These are phyloP conservation scores for Barbus barbus DNA, from an alignment of 2,113 vertebrate genomes.

Conservation along the genomic window DNA sequence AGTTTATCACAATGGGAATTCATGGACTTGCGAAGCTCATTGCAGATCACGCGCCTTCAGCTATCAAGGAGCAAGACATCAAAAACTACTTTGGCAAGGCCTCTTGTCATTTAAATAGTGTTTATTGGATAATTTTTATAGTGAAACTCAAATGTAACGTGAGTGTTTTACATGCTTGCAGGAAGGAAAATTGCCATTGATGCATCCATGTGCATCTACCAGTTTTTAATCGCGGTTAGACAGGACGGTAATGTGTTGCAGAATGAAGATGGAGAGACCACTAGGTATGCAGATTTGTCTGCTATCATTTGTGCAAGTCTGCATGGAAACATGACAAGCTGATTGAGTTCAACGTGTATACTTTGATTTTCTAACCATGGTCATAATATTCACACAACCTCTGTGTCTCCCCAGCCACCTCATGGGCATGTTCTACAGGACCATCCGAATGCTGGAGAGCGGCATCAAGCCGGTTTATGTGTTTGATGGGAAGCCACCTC, in stretches of 20 bases:
- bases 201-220: slow-evolving; percentile 98
- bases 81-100: slow-evolving; percentile 87
- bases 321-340: not conserved
- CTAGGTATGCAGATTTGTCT: slow-evolving; percentile 71
- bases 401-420: slow-evolving; percentile 78
- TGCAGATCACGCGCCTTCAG: slow-evolving; percentile 86
- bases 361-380: not conserved
- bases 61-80: slow-evolving; percentile 93
- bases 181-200: slow-evolving; percentile 93
- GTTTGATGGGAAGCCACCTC: slow-evolving; percentile 93
- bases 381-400: not conserved
- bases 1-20: slow-evolving; percentile 84
- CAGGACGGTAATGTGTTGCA: slow-evolving; percentile 92
- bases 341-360: no score
- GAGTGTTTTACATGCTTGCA: slow-evolving; percentile 41
- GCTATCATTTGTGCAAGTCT: not conserved
- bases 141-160: not conserved
- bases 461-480: slow-evolving; percentile 95
- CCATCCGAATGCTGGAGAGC: slow-evolving; percentile 93
- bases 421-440: slow-evolving; percentile 98
- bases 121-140: not conserved
- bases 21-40: slow-evolving; percentile 95
- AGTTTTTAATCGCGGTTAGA: slow-evolving; percentile 95
- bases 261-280: slow-evolving; percentile 93
- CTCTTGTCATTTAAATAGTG: no score